Percentiles rank a stretch among this genome's conserved stretches.
phyloP scores from a whole-genome alignment of 2,888 invertebrate genomes.

The Copidosoma aretas region DNA sequence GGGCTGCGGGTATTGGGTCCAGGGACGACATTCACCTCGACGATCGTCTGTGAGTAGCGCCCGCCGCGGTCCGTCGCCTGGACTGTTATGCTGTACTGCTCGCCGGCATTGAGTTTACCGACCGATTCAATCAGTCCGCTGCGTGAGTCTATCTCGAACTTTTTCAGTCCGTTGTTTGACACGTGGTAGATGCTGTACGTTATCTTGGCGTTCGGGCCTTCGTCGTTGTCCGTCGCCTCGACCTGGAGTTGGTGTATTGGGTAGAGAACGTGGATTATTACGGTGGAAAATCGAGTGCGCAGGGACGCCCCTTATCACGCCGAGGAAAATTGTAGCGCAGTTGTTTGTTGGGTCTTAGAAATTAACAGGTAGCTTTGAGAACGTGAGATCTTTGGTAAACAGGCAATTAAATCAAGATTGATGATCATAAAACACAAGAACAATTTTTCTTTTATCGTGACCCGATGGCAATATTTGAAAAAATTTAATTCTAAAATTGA shows the following conservation, averaged over 20 bases:
- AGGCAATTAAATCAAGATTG: too few species aligned
- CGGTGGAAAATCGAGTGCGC: slow-evolving; percentile 64
- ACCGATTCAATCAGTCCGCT: slow-evolving; percentile 81
- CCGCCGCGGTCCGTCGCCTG: slow-evolving; percentile 84
- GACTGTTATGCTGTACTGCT: slow-evolving; percentile 87
- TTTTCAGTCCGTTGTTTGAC: slow-evolving; percentile 86
- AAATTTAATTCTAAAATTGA: too few species aligned
- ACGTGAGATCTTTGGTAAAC: too few species aligned
- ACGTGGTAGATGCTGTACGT: slow-evolving; percentile 88
- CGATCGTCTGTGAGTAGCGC: slow-evolving; percentile 82
- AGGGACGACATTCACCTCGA: slow-evolving; percentile 83
- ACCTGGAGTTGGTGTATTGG: slow-evolving; percentile 66
- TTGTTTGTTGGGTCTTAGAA: too few species aligned
- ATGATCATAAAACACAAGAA: too few species aligned
- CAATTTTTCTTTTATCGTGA: too few species aligned
- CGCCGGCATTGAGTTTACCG: slow-evolving; percentile 83
- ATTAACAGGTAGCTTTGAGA: too few species aligned
- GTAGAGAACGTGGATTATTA: slow-evolving; percentile 8
- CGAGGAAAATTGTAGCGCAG: too few species aligned
- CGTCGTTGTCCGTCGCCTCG: slow-evolving; percentile 84
- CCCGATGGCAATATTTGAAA: too few species aligned
- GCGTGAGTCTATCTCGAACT: slow-evolving; percentile 81
- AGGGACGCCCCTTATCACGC: too few species aligned
- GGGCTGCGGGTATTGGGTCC: slow-evolving; percentile 85
- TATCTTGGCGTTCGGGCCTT: slow-evolving; percentile 82